Percentiles rank a stretch among this genome's conserved stretches.
Conservation (phyloP, 1,140 invertebrate species). For the Drosophila nigromelanica region DNA sequence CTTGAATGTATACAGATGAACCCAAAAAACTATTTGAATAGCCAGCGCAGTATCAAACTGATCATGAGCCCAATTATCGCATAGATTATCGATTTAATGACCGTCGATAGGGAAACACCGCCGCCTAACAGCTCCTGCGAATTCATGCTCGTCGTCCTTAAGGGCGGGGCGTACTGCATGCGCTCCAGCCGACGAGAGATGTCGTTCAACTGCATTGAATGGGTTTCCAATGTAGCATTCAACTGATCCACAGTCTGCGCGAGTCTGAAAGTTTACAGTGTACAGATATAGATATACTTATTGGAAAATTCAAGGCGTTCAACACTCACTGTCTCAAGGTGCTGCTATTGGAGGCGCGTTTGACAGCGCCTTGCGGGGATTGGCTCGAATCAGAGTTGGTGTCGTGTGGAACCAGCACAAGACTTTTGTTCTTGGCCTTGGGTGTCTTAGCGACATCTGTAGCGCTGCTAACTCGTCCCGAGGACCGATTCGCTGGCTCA, state of each 20-base stretch:
- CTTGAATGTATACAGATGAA: conserved; percentile 57
- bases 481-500: conserved; percentile 6
- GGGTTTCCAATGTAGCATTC: conserved; percentile 65
- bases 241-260: conserved; percentile 64
- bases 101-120: conserved; percentile 52
- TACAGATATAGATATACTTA: neutral
- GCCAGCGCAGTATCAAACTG: conserved; percentile 65
- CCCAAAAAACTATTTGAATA: conserved; percentile 65
- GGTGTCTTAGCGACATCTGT: neutral
- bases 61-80: conserved; percentile 56
- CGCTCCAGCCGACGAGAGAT: conserved; percentile 69
- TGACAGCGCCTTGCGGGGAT: conserved; percentile 64
- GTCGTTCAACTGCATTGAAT: conserved; percentile 65
- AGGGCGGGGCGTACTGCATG: conserved; percentile 68
- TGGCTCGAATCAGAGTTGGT: conserved; percentile 81
- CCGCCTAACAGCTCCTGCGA: conserved; percentile 44
- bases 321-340: conserved; percentile 60
- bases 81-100: conserved; percentile 59
- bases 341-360: conserved; percentile 46
- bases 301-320: neutral
- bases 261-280: conserved; percentile 48
- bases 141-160: conserved; percentile 5
- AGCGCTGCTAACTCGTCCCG: conserved; percentile 20
- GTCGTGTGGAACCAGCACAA: conserved; percentile 56
- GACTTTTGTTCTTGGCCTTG: conserved; percentile 61